phyloP scores from a whole-genome alignment of 2,797 vertebrate species.

The Alfaro cultratus region DNA sequence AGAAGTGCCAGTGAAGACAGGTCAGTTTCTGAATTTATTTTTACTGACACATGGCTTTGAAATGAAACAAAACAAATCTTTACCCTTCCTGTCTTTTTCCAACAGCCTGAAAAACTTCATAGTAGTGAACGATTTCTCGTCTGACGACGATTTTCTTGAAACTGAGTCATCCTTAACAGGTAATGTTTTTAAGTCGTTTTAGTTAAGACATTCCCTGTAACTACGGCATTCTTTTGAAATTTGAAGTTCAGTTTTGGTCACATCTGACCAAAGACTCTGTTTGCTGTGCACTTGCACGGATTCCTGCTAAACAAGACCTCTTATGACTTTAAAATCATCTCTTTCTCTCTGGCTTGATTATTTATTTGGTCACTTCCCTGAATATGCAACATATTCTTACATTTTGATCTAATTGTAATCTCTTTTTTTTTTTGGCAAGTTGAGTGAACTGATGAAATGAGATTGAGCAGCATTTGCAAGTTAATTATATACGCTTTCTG shows the following conservation, averaged over 20 bases:
- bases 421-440: background rate
- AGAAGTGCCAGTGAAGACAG: conserved; percentile 56
- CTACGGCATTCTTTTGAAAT: background rate
- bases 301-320: background rate
- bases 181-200: conserved; percentile 26
- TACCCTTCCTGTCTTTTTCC: conserved; percentile 8
- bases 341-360: background rate
- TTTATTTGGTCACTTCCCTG: background rate
- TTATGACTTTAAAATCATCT: background rate
- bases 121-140: conserved; percentile 74
- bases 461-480: background rate
- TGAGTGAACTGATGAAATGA: background rate
- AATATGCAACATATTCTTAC: background rate
- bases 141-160: conserved; percentile 80
- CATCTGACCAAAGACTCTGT: background rate
- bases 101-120: conserved; percentile 79
- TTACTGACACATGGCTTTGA: background rate
- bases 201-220: background rate
- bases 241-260: background rate
- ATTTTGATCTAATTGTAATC: background rate
- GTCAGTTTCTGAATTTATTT: conserved; percentile 62
- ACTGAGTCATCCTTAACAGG: conserved; percentile 71
- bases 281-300: background rate
- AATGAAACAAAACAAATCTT: background rate
- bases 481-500: background rate